phyloP scores from a whole-genome alignment of 2,888 invertebrate species.

The Mythimna ferrago region DNA sequence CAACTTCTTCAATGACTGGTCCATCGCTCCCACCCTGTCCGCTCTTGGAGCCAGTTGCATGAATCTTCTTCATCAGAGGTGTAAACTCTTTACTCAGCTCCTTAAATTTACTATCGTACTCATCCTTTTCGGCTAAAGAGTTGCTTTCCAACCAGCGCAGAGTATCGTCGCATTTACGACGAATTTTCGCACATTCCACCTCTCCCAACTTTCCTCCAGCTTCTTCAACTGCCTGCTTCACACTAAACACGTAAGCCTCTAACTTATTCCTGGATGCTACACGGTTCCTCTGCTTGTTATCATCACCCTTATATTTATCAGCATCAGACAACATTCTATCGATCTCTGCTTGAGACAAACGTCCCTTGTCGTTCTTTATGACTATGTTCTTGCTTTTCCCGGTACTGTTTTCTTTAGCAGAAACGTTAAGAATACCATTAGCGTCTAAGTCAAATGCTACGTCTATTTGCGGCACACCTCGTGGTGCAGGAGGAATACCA shows the following conservation, averaged over 20 bases:
- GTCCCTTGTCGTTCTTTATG: slow-evolving; percentile 95
- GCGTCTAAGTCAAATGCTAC: slow-evolving; percentile 94
- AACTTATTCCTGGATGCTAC: slow-evolving; percentile 93
- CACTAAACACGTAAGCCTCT: slow-evolving; percentile 93
- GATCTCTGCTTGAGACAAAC: slow-evolving; percentile 95
- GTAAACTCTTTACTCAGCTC: slow-evolving; percentile 72
- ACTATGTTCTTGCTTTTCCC: slow-evolving; percentile 94
- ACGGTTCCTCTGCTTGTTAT: slow-evolving; percentile 92
- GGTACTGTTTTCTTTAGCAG: slow-evolving; percentile 93
- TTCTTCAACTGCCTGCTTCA: slow-evolving; percentile 92
- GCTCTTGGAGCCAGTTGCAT: slow-evolving; percentile 74
- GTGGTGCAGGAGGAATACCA: slow-evolving; percentile 93
- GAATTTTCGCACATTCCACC: slow-evolving; percentile 90
- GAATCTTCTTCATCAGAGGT: slow-evolving; percentile 92
- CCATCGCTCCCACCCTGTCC: slow-evolving; percentile 74
- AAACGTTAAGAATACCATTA: slow-evolving; percentile 95
- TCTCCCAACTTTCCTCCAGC: slow-evolving; percentile 90
- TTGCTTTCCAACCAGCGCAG: slow-evolving; percentile 93
- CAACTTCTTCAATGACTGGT: slow-evolving; percentile 91
- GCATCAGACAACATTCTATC: slow-evolving; percentile 95
- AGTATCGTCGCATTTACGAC: slow-evolving; percentile 89
- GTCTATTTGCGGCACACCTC: slow-evolving; percentile 92
- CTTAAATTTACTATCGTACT: slow-evolving; percentile 91
- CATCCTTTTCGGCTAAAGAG: slow-evolving; percentile 92
- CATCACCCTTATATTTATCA: slow-evolving; percentile 93